Conservation (phyloP, 1,140 invertebrate genomes). For the Apis laboriosa region DNA sequence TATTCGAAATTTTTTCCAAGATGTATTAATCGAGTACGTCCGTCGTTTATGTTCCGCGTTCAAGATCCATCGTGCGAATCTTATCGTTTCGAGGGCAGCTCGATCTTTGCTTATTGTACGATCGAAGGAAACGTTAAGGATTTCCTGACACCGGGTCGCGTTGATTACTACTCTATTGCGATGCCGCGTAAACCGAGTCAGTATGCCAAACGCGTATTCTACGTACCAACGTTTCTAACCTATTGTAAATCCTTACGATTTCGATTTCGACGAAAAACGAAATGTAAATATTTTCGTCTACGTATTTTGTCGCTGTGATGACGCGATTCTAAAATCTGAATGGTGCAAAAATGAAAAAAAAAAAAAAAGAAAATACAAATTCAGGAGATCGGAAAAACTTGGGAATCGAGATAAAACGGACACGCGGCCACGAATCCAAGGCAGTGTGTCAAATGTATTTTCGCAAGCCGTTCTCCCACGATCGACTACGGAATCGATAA, state of each 20-base stretch:
- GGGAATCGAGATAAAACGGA: neutral
- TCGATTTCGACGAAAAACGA: neutral
- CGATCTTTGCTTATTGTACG: conserved; percentile 20
- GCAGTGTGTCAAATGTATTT: conserved; percentile 45
- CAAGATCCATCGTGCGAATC: conserved; percentile 3
- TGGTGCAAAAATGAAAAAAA: too few relatives aligned
- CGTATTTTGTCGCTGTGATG: too few relatives aligned
- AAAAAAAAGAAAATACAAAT: too few relatives aligned
- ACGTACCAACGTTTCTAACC: neutral
- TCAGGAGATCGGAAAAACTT: too few relatives aligned
- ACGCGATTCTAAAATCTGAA: too few relatives aligned
- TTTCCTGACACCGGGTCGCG: neutral
- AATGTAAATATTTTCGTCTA: too few relatives aligned
- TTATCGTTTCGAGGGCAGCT: conserved; percentile 5
- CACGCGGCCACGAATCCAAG: conserved; percentile 18
- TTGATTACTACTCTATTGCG: conserved; percentile 24
- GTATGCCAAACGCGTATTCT: conserved; percentile 52
- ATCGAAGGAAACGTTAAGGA: conserved; percentile 11
- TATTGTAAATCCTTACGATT: neutral
- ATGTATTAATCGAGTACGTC: conserved; percentile 13
- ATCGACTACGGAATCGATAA: conserved; percentile 11
- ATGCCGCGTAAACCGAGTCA: conserved; percentile 58
- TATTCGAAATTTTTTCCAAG: conserved; percentile 17
- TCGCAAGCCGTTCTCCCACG: conserved; percentile 6
- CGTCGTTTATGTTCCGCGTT: conserved; percentile 9